phyloP scores from a whole-genome alignment of 1,140 invertebrate species.

The Reticulitermes speratus region DNA sequence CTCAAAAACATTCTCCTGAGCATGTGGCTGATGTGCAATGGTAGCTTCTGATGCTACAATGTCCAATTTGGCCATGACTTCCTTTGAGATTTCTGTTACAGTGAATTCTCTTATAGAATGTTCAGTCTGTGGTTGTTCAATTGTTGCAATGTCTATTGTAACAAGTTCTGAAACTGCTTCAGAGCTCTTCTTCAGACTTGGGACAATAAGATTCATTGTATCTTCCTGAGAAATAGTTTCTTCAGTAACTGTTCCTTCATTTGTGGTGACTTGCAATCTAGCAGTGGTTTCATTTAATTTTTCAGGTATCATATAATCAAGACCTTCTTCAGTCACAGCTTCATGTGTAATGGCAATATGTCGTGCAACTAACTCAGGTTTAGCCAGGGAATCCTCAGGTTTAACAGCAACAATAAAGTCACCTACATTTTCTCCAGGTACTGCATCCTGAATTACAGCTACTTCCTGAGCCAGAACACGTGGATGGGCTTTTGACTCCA shows the following conservation, averaged over 20 bases:
- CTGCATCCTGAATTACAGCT: slow-evolving; percentile 10
- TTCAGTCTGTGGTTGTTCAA: slow-evolving; percentile 17
- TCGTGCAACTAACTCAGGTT: slow-evolving; percentile 24
- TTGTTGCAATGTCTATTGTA: neutral
- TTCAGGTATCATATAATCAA: neutral
- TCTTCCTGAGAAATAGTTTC: slow-evolving; percentile 22
- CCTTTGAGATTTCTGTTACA: neutral
- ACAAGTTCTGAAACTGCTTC: slow-evolving; percentile 3
- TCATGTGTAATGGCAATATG: slow-evolving; percentile 33
- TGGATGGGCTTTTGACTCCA: neutral
- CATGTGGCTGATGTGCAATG: slow-evolving; percentile 11
- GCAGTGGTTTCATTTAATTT: slow-evolving; percentile 24
- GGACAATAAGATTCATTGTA: neutral
- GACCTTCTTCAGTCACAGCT: neutral
- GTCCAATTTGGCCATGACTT: slow-evolving; percentile 26
- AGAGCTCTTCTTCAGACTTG: neutral
- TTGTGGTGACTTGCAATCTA: slow-evolving; percentile 1
- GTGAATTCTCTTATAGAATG: slow-evolving; percentile 7
- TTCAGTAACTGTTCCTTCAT: slow-evolving; percentile 20
- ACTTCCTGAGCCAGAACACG: neutral
- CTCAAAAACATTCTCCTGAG: slow-evolving; percentile 19
- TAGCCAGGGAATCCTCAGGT: slow-evolving; percentile 29
- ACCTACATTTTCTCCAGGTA: slow-evolving; percentile 12
- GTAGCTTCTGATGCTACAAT: slow-evolving; percentile 35
- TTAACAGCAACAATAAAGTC: neutral